These are phyloP conservation scores for Dicycla oo DNA, from an alignment of 2,888 invertebrate genomes.

Conservation along the genomic window DNA sequence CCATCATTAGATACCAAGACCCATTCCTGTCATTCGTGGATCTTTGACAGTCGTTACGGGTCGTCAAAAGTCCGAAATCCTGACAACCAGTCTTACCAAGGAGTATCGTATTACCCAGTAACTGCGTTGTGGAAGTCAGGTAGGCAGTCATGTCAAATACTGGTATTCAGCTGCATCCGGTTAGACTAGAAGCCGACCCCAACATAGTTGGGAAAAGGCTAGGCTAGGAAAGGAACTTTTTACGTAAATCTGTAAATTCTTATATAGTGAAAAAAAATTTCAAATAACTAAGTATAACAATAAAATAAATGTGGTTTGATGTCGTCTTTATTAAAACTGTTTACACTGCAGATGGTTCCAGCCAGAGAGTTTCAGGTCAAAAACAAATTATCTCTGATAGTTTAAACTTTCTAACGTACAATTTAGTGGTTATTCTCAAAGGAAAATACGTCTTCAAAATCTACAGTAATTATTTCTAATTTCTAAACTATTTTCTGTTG, in stretches of 20 bases:
- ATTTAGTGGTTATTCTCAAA: conserved; percentile 38
- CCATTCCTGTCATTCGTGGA: too few relatives aligned
- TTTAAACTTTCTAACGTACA: conserved; percentile 53
- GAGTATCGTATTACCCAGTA: too few relatives aligned
- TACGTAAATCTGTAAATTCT: conserved; percentile 4
- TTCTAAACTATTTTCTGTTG: conserved; percentile 24
- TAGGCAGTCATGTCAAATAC: too few relatives aligned
- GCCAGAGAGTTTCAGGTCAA: conserved; percentile 9
- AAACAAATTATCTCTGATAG: conserved; percentile 45
- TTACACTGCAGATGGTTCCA: conserved; percentile 12
- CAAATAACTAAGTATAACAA: not conserved
- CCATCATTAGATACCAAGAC: too few relatives aligned
- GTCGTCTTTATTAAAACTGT: conserved; percentile 1
- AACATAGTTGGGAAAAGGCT: too few relatives aligned
- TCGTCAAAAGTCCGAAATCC: too few relatives aligned
- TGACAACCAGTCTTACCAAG: too few relatives aligned
- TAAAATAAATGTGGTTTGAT: not conserved
- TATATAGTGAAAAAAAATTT: conserved; percentile 1
- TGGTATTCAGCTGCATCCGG: too few relatives aligned
- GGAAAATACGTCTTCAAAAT: conserved; percentile 37
- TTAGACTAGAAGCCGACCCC: too few relatives aligned
- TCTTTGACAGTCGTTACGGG: too few relatives aligned
- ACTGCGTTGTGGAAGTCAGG: too few relatives aligned
- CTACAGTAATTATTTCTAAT: conserved; percentile 22
- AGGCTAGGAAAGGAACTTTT: too few relatives aligned